Conservation (phyloP, 2,888 invertebrate species). For the Pilophorus perplexus region DNA sequence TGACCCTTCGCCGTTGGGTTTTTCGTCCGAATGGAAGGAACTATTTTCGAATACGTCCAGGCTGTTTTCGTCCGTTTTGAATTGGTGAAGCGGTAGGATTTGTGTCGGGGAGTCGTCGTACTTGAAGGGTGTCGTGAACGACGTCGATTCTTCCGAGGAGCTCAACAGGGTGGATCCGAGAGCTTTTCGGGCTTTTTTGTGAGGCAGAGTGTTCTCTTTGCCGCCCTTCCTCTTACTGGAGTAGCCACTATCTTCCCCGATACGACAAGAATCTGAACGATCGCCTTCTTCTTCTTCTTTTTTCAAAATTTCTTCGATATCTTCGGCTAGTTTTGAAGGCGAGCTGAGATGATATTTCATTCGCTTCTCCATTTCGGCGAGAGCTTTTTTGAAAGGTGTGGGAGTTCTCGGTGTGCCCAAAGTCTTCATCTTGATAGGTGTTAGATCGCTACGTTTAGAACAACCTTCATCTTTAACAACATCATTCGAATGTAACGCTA, state of each 20-base stretch:
- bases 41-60: slow-evolving; percentile 38
- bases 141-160: slow-evolving; percentile 25
- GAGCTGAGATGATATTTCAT: slow-evolving; percentile 58
- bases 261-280: neutral
- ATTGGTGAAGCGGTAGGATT: slow-evolving; percentile 18
- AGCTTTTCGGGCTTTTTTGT: slow-evolving; percentile 75
- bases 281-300: slow-evolving; percentile 65
- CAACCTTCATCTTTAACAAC: neutral
- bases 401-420: slow-evolving; percentile 66
- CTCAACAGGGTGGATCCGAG: slow-evolving; percentile 70
- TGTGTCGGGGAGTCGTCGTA: slow-evolving; percentile 23
- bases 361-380: slow-evolving; percentile 81
- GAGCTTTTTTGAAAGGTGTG: slow-evolving; percentile 90
- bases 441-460: slow-evolving; percentile 23
- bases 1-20: slow-evolving; percentile 14
- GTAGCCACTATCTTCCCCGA: slow-evolving; percentile 60
- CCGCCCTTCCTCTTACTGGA: slow-evolving; percentile 49
- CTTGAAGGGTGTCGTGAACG: slow-evolving; percentile 29
- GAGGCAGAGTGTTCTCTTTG: slow-evolving; percentile 68
- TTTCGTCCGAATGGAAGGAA: slow-evolving; percentile 39
- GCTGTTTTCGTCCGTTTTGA: slow-evolving; percentile 35
- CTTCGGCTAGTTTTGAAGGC: slow-evolving; percentile 75
- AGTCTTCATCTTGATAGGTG: slow-evolving; percentile 39
- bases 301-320: slow-evolving; percentile 83
- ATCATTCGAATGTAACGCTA: slow-evolving; percentile 49